These are phyloP conservation scores for Ataeniobius toweri DNA, from an alignment of 2,797 vertebrate genomes.

Conservation along the genomic window DNA sequence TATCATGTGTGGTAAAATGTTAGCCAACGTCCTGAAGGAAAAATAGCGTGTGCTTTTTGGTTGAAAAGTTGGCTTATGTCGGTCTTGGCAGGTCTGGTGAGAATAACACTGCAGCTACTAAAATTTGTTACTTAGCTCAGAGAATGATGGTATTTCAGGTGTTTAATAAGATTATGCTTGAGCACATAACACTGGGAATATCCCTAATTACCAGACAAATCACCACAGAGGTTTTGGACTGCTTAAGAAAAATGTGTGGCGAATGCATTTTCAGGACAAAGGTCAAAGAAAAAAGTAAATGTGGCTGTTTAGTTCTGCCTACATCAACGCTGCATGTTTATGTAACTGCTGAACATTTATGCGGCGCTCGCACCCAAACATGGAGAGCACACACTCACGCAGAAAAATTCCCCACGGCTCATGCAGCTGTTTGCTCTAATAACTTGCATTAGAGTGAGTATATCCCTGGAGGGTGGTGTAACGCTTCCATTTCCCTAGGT, in stretches of 20 bases:
- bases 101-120: slow-evolving; percentile 57
- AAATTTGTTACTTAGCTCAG: slow-evolving; percentile 47
- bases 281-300: slow-evolving; percentile 15
- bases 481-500: slow-evolving; percentile 51
- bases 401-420: slow-evolving; percentile 53
- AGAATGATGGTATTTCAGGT: slow-evolving; percentile 44
- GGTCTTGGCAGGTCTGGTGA: slow-evolving; percentile 15
- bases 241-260: slow-evolving; percentile 5
- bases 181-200: slow-evolving; percentile 33
- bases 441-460: slow-evolving; percentile 67
- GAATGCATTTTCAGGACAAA: slow-evolving; percentile 26
- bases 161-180: slow-evolving; percentile 52
- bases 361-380: slow-evolving; percentile 34
- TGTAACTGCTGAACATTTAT: slow-evolving; percentile 37
- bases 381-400: slow-evolving; percentile 27
- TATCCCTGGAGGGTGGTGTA: slow-evolving; percentile 60
- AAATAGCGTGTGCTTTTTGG: slow-evolving; percentile 1
- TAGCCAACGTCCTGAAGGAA: slow-evolving; percentile 17
- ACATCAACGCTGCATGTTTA: slow-evolving; percentile 27
- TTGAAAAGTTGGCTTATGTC: neutral
- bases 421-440: slow-evolving; percentile 73
- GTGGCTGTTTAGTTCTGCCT: slow-evolving; percentile 10
- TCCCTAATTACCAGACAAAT: slow-evolving; percentile 51
- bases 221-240: slow-evolving; percentile 28
- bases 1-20: slow-evolving; percentile 22